These are phyloP conservation scores for Enteromius afrohamiltoni DNA, from an alignment of 2,797 vertebrate genomes.

Conservation along the genomic window DNA sequence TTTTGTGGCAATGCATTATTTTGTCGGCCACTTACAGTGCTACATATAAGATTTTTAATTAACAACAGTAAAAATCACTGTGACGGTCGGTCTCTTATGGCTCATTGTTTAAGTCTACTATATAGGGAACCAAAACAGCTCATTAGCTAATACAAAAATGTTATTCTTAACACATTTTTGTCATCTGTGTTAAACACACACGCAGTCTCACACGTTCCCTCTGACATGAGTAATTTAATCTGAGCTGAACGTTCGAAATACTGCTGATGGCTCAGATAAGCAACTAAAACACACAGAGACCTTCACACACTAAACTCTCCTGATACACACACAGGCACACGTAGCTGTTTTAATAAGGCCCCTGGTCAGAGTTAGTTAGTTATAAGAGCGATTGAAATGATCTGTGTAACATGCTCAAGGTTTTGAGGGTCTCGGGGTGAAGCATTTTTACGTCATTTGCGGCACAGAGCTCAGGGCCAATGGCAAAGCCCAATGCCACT, in stretches of 20 bases:
- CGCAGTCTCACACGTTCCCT: conserved; percentile 11
- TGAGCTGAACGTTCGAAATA: conserved; percentile 42
- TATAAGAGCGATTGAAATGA: not conserved
- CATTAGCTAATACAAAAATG: not conserved
- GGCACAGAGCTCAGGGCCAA: conserved; percentile 36
- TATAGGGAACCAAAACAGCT: not conserved
- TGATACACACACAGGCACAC: not conserved
- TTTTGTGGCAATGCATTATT: not conserved
- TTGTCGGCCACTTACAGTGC: not conserved
- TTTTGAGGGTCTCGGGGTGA: conserved; percentile 41
- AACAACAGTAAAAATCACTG: not conserved
- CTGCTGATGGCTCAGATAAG: conserved; percentile 49
- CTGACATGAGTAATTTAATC: conserved; percentile 49
- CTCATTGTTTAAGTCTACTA: not conserved
- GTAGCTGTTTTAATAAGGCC: conserved; percentile 1
- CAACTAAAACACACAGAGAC: conserved; percentile 42
- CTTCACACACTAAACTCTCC: conserved; percentile 46
- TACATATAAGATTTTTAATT: not conserved
- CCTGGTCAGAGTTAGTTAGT: not conserved
- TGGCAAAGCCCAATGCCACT: conserved; percentile 27
- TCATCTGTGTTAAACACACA: not conserved
- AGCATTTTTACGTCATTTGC: conserved; percentile 40
- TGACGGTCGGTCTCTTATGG: not conserved
- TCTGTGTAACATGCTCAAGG: conserved; percentile 44
- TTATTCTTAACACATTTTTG: not conserved